A percentile compares a stretch with the other conserved stretches of the same genome.
Evolutionary conservation across 2,797 vertebrate genomes (phyloP).

Genomic region (Saguinus oedipus): DNA sequence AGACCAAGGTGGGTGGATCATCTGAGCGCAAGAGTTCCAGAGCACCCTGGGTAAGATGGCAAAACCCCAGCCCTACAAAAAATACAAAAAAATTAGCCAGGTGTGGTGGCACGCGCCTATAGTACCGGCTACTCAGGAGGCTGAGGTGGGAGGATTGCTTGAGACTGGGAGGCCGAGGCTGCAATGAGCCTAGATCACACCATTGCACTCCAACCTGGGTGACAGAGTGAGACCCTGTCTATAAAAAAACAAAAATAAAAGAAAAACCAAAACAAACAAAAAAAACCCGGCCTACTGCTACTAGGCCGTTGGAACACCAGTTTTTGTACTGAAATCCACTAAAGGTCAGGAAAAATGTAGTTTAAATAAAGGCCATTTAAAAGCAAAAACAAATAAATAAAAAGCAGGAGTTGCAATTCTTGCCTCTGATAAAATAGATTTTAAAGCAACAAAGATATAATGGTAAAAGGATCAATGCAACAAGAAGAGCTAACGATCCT

Average conservation of each 20-base stretch:
- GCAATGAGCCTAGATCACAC: not conserved
- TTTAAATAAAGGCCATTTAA: slow-evolving; percentile 33
- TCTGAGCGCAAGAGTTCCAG: not conserved
- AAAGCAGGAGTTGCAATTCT: no score
- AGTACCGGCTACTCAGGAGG: not conserved
- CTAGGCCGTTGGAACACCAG: not conserved
- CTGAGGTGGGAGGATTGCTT: not conserved
- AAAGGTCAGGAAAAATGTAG: not conserved
- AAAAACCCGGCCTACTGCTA: not conserved
- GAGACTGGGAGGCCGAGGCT: not conserved
- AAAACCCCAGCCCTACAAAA: not conserved
- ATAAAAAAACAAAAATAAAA: not conserved
- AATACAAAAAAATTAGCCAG: not conserved
- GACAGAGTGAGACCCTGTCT: not conserved
- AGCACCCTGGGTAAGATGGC: not conserved
- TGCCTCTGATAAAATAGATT: no score
- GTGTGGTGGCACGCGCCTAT: not conserved
- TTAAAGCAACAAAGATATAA: no score
- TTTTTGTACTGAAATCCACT: not conserved
- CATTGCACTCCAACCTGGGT: not conserved
- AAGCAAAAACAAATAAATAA: no score
- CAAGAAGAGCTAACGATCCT: no score
- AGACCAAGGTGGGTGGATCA: not conserved
- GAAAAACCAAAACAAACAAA: not conserved
- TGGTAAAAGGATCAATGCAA: no score